Percentiles rank a stretch among this genome's conserved stretches.
phyloP scores from a whole-genome alignment of 2,113 vertebrate genomes.

The Argyrosomus japonicus region DNA sequence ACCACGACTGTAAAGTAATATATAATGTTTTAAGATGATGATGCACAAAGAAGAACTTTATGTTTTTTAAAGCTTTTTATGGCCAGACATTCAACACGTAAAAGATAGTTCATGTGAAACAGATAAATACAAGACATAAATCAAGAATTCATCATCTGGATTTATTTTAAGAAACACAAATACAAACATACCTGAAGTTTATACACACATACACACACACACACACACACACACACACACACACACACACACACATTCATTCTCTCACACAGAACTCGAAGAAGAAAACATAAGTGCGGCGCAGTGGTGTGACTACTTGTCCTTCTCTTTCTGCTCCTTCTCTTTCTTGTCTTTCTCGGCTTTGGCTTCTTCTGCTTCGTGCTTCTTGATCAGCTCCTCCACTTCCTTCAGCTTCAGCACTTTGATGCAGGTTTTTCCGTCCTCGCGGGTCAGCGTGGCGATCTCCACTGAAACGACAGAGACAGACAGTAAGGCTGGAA shows the following conservation, averaged over 20 bases:
- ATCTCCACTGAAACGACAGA: slow-evolving; percentile 87
- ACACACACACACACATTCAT: not conserved
- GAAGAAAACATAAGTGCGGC: not conserved
- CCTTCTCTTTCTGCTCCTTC: slow-evolving; percentile 95
- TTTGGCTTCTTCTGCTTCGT: slow-evolving; percentile 95
- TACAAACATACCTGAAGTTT: slow-evolving; percentile 3
- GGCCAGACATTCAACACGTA: not conserved
- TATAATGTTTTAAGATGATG: not conserved
- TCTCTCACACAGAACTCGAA: not conserved
- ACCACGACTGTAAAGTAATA: not conserved
- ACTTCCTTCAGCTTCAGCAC: slow-evolving; percentile 94
- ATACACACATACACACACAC: not conserved
- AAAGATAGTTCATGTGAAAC: not conserved
- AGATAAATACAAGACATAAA: not conserved
- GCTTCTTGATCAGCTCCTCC: slow-evolving; percentile 92
- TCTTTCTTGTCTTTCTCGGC: slow-evolving; percentile 94
- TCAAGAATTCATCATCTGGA: not conserved
- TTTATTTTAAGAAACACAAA: slow-evolving; percentile 54
- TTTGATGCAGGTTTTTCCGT: slow-evolving; percentile 91
- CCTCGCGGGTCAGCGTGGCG: slow-evolving; percentile 92
- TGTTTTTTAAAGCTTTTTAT: not conserved
- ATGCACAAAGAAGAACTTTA: not conserved
- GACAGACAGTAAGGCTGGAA: not conserved
- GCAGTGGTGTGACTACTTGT: slow-evolving; percentile 79
- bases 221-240: slow-evolving; percentile 22